Evolutionary conservation across 2,113 vertebrate genomes (phyloP).

Genomic region (Neogobius melanostomus): DNA sequence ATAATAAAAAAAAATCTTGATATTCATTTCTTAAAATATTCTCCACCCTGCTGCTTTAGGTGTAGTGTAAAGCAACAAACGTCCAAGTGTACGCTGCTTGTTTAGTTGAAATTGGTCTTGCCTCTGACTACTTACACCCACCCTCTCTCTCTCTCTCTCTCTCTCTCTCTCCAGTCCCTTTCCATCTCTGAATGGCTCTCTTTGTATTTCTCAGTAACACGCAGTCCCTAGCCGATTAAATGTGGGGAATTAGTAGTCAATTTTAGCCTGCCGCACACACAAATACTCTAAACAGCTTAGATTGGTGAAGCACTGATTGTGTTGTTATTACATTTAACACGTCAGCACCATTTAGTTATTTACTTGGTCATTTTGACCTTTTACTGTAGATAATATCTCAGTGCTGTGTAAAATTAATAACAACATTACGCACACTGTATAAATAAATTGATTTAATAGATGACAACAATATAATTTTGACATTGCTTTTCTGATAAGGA

Average conservation of each 20-base stretch:
- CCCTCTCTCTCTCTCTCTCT: slow-evolving; percentile 20
- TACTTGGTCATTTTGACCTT: slow-evolving; percentile 32
- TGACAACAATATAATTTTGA: slow-evolving; percentile 73
- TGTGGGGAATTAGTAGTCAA: slow-evolving; percentile 81
- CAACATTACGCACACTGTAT: slow-evolving; percentile 48
- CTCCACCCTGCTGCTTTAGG: slow-evolving; percentile 42
- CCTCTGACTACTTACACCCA: slow-evolving; percentile 65
- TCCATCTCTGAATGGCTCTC: slow-evolving; percentile 71
- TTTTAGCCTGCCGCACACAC: slow-evolving; percentile 74
- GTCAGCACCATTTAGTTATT: slow-evolving; percentile 48
- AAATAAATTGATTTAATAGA: slow-evolving; percentile 79
- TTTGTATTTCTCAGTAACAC: slow-evolving; percentile 79
- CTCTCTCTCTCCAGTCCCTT: slow-evolving; percentile 50
- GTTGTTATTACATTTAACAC: slow-evolving; percentile 72
- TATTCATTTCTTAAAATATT: background rate
- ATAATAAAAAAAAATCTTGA: no score
- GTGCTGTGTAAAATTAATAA: slow-evolving; percentile 26
- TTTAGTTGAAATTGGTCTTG: slow-evolving; percentile 69
- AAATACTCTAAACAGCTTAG: slow-evolving; percentile 75
- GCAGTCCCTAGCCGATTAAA: slow-evolving; percentile 80
- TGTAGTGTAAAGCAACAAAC: slow-evolving; percentile 61
- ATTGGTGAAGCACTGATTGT: slow-evolving; percentile 58
- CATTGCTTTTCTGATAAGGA: slow-evolving; percentile 72
- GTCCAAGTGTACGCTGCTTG: slow-evolving; percentile 62
- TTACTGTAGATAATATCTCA: slow-evolving; percentile 6